Evolutionary conservation across 35 echinoderm and acorn worm species (phyloP).

Genomic region (Ophioderma brevispina): DNA sequence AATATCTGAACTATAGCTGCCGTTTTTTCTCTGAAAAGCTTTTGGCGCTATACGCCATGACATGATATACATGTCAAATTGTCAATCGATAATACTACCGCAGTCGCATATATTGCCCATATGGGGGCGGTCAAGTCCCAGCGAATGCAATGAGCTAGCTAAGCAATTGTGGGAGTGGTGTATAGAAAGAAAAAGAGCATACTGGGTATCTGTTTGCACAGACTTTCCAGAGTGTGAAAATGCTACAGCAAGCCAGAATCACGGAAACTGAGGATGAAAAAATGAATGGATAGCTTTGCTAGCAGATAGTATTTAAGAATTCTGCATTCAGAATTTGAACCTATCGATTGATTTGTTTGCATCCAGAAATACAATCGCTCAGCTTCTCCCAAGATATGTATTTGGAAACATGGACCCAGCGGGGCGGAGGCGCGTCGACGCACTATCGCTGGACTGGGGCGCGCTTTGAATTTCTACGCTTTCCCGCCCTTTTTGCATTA

Average conservation of each 20-base stretch:
- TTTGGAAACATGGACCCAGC: slow-evolving; percentile 73
- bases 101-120: slow-evolving; percentile 60
- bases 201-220: slow-evolving; percentile 59
- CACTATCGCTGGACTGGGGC: slow-evolving; percentile 69
- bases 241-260: slow-evolving; percentile 50
- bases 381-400: slow-evolving; percentile 59
- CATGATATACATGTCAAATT: slow-evolving; percentile 66
- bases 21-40: slow-evolving; percentile 37
- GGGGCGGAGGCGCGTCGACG: slow-evolving; percentile 73
- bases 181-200: slow-evolving; percentile 55
- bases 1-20: slow-evolving; percentile 43
- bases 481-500: slow-evolving; percentile 59
- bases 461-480: slow-evolving; percentile 61
- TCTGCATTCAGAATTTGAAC: no score
- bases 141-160: slow-evolving; percentile 66
- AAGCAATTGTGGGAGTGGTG: slow-evolving; percentile 75
- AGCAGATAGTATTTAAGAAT: slow-evolving; percentile 48
- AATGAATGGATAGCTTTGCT: slow-evolving; percentile 79
- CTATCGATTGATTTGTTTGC: no score
- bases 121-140: slow-evolving; percentile 64
- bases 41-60: no score
- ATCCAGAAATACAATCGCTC: slow-evolving; percentile 8
- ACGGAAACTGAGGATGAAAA: slow-evolving; percentile 49
- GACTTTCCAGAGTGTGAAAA: slow-evolving; percentile 59
- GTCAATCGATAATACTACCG: slow-evolving; percentile 50